Evolutionary conservation across 2,797 vertebrate species (phyloP).

Genomic region (Tenualosa ilisha): DNA sequence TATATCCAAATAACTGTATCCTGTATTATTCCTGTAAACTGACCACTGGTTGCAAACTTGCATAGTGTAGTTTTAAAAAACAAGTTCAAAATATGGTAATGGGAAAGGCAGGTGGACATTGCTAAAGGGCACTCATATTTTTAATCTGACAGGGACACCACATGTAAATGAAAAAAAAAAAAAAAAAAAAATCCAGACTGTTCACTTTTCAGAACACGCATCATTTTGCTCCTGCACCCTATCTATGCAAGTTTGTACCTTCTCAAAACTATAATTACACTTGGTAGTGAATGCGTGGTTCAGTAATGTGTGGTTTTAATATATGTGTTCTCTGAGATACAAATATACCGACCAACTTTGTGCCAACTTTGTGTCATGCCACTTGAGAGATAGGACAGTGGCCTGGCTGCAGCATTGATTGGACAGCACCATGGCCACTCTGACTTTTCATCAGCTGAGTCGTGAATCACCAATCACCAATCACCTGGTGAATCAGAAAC

Average conservation of each 20-base stretch:
- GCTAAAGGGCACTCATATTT: background rate
- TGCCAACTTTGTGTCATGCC: conserved; percentile 27
- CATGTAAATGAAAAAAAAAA: conserved; percentile 33
- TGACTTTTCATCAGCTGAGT: background rate
- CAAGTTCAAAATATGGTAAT: conserved; percentile 44
- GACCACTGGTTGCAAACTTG: conserved; percentile 68
- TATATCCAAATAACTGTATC: conserved; percentile 39
- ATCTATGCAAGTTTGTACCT: conserved; percentile 80
- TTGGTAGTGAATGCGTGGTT: conserved; percentile 25
- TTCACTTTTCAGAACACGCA: conserved; percentile 52
- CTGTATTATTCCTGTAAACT: conserved; percentile 38
- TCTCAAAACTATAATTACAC: conserved; percentile 40
- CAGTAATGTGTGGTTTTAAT: conserved; percentile 17
- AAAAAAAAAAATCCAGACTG: conserved; percentile 37
- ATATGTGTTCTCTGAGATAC: background rate
- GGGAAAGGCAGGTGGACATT: background rate
- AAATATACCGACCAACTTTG: conserved; percentile 11
- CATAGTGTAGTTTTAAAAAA: conserved; percentile 62
- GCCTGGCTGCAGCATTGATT: background rate
- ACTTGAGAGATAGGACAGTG: conserved; percentile 11
- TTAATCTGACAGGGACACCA: conserved; percentile 49
- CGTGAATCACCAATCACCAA: background rate
- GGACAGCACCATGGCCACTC: background rate
- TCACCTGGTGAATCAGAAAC: too few species aligned
- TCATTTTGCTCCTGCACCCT: conserved; percentile 66